Evolutionary conservation across 2,888 invertebrate genomes (phyloP), one percentile per base, ranked within the genome.

Genomic region (Zygaena filipendulae): DNA sequence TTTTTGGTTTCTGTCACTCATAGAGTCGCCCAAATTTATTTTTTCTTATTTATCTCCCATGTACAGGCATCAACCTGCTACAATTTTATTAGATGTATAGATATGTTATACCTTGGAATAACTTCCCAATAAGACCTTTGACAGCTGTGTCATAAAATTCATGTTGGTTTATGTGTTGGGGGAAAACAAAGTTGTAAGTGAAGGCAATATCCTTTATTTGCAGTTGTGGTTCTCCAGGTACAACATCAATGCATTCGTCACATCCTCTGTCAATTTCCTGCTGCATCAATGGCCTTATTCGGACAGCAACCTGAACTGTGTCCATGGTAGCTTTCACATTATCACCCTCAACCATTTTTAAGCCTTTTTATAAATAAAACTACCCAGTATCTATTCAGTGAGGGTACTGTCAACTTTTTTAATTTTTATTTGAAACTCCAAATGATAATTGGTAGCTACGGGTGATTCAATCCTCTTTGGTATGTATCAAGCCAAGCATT

Each of bases 161-260:
- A 24, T 84, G 82, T 47, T 95, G 94, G 0, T 75, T 77, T 2
- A 87, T 82, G n/a, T 82, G 82, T 25, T 85, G 82, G 12, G 86
- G 81, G 47, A 92, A 92, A 0, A 92, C 92, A 80, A 88, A 85
- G 60, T 95, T 95, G 50, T 86, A 95, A 0, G 92, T 91, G 43
- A 92, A 95, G 0, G 87, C 82, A 38, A 90, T 84, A 25, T 88
- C 87, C 27, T 84, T 81, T 2, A 94, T 82, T 28, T 86, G 77
- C 2, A 93, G 84, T 62, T 93, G 93, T 0, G 85, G 84, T 31
- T 84, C 75, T 1, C 83, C 83, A 0, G 82, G 53, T 2, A 87
- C 77, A 2, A 87, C 85, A 11, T 87, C 84, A 5, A 95, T 74
- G 36, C 92, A 88, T 33, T 83, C 81, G 33, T 87, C 84, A 47